These are phyloP conservation scores for Melieria picta DNA, from an alignment of 2,888 invertebrate genomes.

Conservation along the genomic window DNA sequence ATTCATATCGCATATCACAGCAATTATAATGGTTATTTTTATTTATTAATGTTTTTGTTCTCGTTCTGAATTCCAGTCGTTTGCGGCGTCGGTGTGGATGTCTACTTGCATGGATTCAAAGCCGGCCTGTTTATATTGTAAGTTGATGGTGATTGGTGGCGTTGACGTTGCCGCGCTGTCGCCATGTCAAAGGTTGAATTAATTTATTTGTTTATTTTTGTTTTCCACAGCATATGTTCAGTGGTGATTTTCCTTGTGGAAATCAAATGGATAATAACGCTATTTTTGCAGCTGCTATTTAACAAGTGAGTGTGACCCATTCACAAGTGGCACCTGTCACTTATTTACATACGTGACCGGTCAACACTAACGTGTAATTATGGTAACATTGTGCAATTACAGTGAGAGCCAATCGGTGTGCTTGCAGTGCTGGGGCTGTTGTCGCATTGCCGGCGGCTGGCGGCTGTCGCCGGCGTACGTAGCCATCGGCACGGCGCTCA, in stretches of 20 bases:
- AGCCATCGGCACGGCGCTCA: constrained; percentile 58
- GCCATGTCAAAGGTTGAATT: not conserved
- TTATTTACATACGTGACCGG: not conserved
- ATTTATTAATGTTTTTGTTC: constrained; percentile 25
- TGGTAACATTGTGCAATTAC: constrained; percentile 38
- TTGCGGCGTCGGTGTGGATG: constrained; percentile 74
- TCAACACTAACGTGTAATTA: constrained; percentile 30
- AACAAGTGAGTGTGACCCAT: constrained; percentile 52
- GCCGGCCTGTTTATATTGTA: constrained; percentile 74
- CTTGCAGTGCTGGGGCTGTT: constrained; percentile 58
- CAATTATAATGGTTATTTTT: too few species aligned
- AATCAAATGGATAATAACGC: constrained; percentile 73
- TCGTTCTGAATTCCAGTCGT: constrained; percentile 67
- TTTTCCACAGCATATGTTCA: constrained; percentile 69
- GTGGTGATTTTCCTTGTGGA: constrained; percentile 71
- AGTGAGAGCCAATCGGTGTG: constrained; percentile 59
- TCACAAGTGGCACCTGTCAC: too few species aligned
- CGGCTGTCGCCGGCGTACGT: constrained; percentile 60
- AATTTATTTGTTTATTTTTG: constrained; percentile 50
- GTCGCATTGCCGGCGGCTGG: constrained; percentile 58
- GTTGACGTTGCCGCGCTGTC: constrained; percentile 8
- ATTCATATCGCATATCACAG: too few species aligned
- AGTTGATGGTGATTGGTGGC: constrained; percentile 60
- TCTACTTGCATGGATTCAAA: constrained; percentile 71
- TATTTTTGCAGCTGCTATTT: constrained; percentile 70